Conservation (phyloP, 2,113 vertebrate genomes). For the Gymnorhina tibicen region DNA sequence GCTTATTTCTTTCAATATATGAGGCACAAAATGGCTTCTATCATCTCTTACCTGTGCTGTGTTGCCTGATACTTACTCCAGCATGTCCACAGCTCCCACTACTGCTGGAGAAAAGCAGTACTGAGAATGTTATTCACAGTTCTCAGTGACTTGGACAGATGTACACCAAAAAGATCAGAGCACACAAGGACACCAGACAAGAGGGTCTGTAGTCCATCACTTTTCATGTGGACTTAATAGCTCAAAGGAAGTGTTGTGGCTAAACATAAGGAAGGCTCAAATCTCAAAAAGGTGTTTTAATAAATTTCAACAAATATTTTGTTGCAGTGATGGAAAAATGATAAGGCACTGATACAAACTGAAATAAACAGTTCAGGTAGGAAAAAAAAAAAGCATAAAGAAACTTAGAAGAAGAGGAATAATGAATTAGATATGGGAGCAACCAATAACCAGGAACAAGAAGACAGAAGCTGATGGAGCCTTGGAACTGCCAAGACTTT, state of each 20-base stretch:
- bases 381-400: background rate
- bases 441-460: background rate
- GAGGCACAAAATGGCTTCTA: background rate
- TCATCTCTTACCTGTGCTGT: background rate
- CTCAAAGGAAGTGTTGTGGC: background rate
- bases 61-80: background rate
- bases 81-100: background rate
- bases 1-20: background rate
- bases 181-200: background rate
- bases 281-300: background rate
- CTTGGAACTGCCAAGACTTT: background rate
- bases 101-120: background rate
- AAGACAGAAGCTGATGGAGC: background rate
- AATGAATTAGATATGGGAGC: background rate
- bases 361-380: background rate
- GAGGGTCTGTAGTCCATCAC: background rate
- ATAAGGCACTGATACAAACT: background rate
- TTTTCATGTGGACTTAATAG: background rate
- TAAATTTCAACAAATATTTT: background rate
- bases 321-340: background rate
- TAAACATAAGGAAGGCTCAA: background rate
- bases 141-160: background rate
- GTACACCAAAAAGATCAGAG: background rate
- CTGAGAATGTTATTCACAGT: background rate
- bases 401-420: background rate